phyloP scores from a whole-genome alignment of 2,888 invertebrate species.

The Leptopilina drosophilae region DNA sequence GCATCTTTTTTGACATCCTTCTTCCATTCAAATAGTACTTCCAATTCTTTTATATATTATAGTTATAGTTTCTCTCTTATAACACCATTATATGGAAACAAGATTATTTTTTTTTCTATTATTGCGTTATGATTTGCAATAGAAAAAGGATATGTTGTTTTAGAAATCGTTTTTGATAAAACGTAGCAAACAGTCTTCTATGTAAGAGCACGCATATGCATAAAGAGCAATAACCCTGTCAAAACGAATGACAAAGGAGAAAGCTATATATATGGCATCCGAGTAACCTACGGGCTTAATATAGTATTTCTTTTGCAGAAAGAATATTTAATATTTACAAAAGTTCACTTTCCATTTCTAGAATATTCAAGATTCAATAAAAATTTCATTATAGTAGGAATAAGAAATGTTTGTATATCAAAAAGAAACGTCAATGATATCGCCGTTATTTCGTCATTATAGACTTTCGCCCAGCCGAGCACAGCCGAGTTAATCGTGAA shows the following conservation, averaged over 20 bases:
- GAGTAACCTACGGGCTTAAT: constrained; percentile 38
- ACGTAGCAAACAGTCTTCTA: too few relatives aligned
- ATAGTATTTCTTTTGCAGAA: not conserved
- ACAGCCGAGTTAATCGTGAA: constrained; percentile 6
- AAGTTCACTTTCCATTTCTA: constrained; percentile 1
- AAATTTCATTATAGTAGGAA: too few relatives aligned
- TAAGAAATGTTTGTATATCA: not conserved
- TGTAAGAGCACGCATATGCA: not conserved
- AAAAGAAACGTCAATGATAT: not conserved
- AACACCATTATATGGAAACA: too few relatives aligned
- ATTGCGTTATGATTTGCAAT: too few relatives aligned
- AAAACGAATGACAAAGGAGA: constrained; percentile 58
- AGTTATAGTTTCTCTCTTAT: too few relatives aligned
- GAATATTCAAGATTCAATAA: not conserved
- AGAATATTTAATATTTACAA: not conserved
- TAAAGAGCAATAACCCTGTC: constrained; percentile 13
- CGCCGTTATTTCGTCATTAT: constrained; percentile 16
- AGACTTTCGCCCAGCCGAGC: constrained; percentile 9
- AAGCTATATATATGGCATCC: constrained; percentile 63
- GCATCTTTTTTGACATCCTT: not conserved
- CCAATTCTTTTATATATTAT: too few relatives aligned
- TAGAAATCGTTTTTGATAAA: too few relatives aligned
- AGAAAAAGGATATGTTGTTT: too few relatives aligned
- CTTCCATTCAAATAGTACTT: constrained; percentile 1
- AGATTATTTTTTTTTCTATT: too few relatives aligned